These are phyloP conservation scores for Notodonta dromedarius DNA, from an alignment of 2,888 invertebrate genomes.

Conservation along the genomic window DNA sequence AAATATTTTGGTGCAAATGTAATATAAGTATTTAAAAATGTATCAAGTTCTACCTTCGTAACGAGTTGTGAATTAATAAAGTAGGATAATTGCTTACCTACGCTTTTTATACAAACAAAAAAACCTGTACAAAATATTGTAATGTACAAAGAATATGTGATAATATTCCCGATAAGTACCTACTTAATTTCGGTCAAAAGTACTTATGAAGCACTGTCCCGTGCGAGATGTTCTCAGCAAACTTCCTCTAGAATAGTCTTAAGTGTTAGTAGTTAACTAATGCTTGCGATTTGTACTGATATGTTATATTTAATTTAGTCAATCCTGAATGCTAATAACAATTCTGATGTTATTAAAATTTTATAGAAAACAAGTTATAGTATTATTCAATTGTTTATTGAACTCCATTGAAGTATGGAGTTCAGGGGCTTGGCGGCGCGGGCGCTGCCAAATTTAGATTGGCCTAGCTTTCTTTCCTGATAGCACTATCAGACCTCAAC, in stretches of 20 bases:
- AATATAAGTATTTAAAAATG: slow-evolving; percentile 28
- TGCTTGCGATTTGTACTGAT: slow-evolving; percentile 36
- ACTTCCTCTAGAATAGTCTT: slow-evolving; percentile 3
- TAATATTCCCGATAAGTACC: slow-evolving; percentile 26
- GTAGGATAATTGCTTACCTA: slow-evolving; percentile 24
- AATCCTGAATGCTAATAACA: slow-evolving; percentile 24
- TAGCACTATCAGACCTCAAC: slow-evolving; percentile 86
- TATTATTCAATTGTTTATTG: slow-evolving; percentile 26
- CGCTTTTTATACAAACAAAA: slow-evolving; percentile 27
- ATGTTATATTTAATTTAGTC: slow-evolving; percentile 21
- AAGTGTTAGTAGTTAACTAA: slow-evolving; percentile 37
- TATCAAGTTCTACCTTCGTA: slow-evolving; percentile 37
- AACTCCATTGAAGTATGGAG: slow-evolving; percentile 16
- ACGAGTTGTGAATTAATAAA: slow-evolving; percentile 38
- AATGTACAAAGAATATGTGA: slow-evolving; percentile 19
- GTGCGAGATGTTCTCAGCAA: slow-evolving; percentile 4
- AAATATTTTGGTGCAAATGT: slow-evolving; percentile 23
- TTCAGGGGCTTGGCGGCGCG: slow-evolving; percentile 65
- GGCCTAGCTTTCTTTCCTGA: slow-evolving; percentile 85
- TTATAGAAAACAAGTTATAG: slow-evolving; percentile 22
- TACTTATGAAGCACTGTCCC: slow-evolving; percentile 31
- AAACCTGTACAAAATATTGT: slow-evolving; percentile 26
- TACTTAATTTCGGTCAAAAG: slow-evolving; percentile 34
- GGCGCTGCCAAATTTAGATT: slow-evolving; percentile 79
- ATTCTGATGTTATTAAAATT: slow-evolving; percentile 25